Evolutionary conservation across 2,113 vertebrate genomes (phyloP).

Genomic region (Columba livia): DNA sequence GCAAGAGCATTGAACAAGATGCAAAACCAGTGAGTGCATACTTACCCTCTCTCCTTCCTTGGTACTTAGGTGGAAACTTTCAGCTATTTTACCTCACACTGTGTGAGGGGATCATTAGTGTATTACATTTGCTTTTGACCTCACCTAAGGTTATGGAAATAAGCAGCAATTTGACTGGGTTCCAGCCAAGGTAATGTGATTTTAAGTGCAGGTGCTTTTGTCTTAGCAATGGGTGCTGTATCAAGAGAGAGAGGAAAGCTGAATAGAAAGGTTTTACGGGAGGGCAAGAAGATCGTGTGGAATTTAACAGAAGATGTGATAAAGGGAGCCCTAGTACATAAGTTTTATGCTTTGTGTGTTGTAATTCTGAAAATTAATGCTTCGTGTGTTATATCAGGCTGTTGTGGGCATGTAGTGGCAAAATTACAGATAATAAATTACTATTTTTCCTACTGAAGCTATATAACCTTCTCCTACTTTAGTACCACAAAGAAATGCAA

Average conservation of each 20-base stretch:
- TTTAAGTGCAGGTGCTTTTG: not conserved
- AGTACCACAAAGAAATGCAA: not conserved
- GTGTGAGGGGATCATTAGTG: too few relatives aligned
- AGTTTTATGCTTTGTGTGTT: not conserved
- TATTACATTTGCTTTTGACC: not conserved
- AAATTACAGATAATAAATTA: not conserved
- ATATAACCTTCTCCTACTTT: not conserved
- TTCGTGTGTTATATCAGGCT: not conserved
- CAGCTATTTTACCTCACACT: not conserved
- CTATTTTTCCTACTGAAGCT: not conserved
- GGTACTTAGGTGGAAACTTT: not conserved
- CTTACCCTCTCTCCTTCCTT: not conserved
- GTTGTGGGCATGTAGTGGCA: not conserved
- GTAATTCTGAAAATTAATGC: not conserved
- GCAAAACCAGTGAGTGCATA: not conserved
- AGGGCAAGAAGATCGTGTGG: not conserved
- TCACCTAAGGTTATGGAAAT: not conserved
- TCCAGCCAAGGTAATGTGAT: not conserved
- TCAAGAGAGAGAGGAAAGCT: not conserved
- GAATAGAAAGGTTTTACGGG: not conserved
- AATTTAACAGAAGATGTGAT: not conserved
- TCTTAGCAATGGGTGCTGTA: not conserved
- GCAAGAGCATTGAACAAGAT: not conserved
- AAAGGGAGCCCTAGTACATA: not conserved
- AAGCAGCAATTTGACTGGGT: not conserved